phyloP scores from a whole-genome alignment of 1,140 invertebrate genomes.

The Drosophila leontia region DNA sequence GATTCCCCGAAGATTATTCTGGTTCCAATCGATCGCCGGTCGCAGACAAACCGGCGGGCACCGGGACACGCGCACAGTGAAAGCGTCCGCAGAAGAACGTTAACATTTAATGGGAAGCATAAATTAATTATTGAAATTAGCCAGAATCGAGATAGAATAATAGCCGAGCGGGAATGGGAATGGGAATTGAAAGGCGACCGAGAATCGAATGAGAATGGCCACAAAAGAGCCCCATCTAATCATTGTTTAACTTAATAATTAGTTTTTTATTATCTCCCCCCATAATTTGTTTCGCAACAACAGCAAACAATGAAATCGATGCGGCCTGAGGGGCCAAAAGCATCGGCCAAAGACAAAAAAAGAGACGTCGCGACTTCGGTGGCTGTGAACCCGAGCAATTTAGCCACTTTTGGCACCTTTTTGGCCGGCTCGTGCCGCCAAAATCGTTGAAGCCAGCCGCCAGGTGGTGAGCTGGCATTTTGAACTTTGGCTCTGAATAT shows the following conservation, averaged over 20 bases:
- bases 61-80: slow-evolving; percentile 66
- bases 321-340: slow-evolving; percentile 44
- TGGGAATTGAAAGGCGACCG: slow-evolving; percentile 27
- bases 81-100: slow-evolving; percentile 52
- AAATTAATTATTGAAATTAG: slow-evolving; percentile 79
- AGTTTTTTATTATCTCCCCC: slow-evolving; percentile 63
- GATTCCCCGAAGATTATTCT: slow-evolving; percentile 17
- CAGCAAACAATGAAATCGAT: slow-evolving; percentile 57
- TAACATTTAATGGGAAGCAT: slow-evolving; percentile 65
- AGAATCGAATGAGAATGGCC: slow-evolving; percentile 26
- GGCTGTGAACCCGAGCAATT: slow-evolving; percentile 51
- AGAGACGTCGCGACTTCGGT: slow-evolving; percentile 37
- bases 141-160: slow-evolving; percentile 45
- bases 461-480: slow-evolving; percentile 42
- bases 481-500: slow-evolving; percentile 56
- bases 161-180: slow-evolving; percentile 30
- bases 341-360: slow-evolving; percentile 35
- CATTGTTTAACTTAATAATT: slow-evolving; percentile 82
- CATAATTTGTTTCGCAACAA: slow-evolving; percentile 52
- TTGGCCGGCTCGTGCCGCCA: slow-evolving; percentile 63
- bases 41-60: slow-evolving; percentile 47
- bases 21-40: slow-evolving; percentile 33
- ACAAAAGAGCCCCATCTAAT: slow-evolving; percentile 63
- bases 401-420: slow-evolving; percentile 69
- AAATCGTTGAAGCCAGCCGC: slow-evolving; percentile 6